Evolutionary conservation across 2,113 vertebrate genomes (phyloP), one percentile per base, ranked within the genome.

Genomic region (Todiramphus chloris): DNA sequence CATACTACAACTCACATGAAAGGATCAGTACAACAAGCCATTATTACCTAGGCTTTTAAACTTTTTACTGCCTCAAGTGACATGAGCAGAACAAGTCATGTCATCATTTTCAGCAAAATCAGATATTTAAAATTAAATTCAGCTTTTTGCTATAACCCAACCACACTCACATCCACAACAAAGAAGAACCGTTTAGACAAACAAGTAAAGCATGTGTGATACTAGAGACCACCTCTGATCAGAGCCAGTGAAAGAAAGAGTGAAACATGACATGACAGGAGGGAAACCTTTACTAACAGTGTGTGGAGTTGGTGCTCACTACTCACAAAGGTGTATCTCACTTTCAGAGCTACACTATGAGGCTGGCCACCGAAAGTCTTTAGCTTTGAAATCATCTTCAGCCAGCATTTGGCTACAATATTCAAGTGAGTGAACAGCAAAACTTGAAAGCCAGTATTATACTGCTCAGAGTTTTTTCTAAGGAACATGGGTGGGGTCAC

Each of bases 241-340:
- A 68, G 41, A 85, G 48, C 16, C 55, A 43, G 27, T 23, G 62
- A 73, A 39, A 15, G 23, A 13, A 30, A 6, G 16, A 16, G 6
- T 14, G 30, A 62, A 78, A 30, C 0, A 0, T 17, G 13, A 13
- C 3, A n/a, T 44, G 19, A 44, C 30, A 67, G 41, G 19, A 89
- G 14, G 9, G 30, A 63, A 48, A 41, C 25, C 46, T 33, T 41
- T 15, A 20, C 24, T 23, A 44, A 20, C 6, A 62, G 24, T 4
- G 4, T 25, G 33, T 5, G 37, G 19, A 23, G 44, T 11, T 63
- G 30, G 17, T 27, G 62, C 30, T 83, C 53, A 11, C 46, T 23
- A 15, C 60, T 50, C 16, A 13, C 1, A 1, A 35, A 31, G 21
- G 21, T 35, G 39, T 1, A 0, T 48, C 63, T 59, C 4, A 0